Evolutionary conservation across 2,888 invertebrate genomes (phyloP), one percentile per base, ranked within the genome.

Genomic region (Leuctra nigra): DNA sequence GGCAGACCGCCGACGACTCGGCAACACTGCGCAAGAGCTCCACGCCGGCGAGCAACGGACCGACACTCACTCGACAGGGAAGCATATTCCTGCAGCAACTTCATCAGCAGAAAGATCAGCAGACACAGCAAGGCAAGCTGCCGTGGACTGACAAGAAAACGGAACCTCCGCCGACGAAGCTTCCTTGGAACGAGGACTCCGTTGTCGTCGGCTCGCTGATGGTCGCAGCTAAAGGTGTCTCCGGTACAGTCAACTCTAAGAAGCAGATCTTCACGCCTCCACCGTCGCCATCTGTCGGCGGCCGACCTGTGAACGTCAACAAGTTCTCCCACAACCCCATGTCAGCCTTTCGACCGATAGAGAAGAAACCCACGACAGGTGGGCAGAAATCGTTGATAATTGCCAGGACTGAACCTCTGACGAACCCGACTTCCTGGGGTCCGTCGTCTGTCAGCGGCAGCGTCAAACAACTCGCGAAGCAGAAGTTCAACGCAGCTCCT

Each of bases 301-400:
- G 60, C 35, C 33, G 56, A n/a, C 54, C 72, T 71, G 41, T 70
- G 70, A 61, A 74, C 57, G 68, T 85, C 0, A 86, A 86, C 67
- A 80, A 86, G 64, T 87, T 88, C 66, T 86, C 83, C 22, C 87
- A 88, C 68, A 87, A 86, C 0, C 85, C 86, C 0, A 80, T 84
- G 75, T 87, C 87, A 9, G 86, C 86, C 2, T 88, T 88, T 66
- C 82, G 83, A 62, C 87, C 84, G 2, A 55, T 60, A 11, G 61
- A 60, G 22, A 61, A 60, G 57, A 61, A 61, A 46, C 44, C 52
- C 6, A 59, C 44, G 24, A 22, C 13, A 11, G n/a, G n/a, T n/a
- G n/a, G n/a, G n/a, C n/a, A n/a, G n/a, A n/a, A n/a, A 9, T 38
- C 47, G 59, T 35, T 20, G 66, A 67, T 47, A n/a, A n/a, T n/a